Evolutionary conservation across 1,140 invertebrate species (phyloP).

Genomic region (Heliconius hewitsoni): DNA sequence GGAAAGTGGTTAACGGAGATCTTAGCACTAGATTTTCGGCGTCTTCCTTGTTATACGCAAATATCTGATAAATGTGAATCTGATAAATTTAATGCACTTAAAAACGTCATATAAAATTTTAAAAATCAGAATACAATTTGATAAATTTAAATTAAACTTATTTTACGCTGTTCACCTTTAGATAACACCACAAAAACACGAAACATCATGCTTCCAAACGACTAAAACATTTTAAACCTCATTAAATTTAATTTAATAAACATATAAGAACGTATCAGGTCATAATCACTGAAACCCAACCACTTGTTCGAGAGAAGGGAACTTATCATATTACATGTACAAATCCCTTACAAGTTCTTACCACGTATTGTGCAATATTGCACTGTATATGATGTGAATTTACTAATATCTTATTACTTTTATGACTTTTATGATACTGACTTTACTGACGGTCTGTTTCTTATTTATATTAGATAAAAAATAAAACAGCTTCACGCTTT

Average conservation of each 20-base stretch:
- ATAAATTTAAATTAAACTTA: not conserved
- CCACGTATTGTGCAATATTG: slow-evolving; percentile 27
- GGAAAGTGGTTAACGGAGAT: not conserved
- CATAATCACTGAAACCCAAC: slow-evolving; percentile 11
- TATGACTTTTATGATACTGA: slow-evolving; percentile 17
- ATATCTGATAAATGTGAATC: no score
- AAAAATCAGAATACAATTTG: not conserved
- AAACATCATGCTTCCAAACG: not conserved
- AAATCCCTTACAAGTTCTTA: slow-evolving; percentile 18
- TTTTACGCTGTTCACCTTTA: no score
- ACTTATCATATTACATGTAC: slow-evolving; percentile 23
- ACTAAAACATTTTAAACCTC: not conserved
- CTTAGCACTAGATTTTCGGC: not conserved
- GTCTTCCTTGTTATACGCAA: no score
- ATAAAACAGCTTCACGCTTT: no score
- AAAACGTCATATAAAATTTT: no score
- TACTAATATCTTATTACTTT: slow-evolving; percentile 32
- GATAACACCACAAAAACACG: not conserved
- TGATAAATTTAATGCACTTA: no score
- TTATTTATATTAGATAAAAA: no score
- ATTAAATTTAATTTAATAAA: slow-evolving; percentile 1
- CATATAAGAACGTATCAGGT: slow-evolving; percentile 7
- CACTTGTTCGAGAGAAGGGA: slow-evolving; percentile 25
- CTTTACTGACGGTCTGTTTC: not conserved
- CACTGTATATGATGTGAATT: slow-evolving; percentile 15